Evolutionary conservation across 2,888 invertebrate species (phyloP).

Genomic region (Conchocele bisecta): DNA sequence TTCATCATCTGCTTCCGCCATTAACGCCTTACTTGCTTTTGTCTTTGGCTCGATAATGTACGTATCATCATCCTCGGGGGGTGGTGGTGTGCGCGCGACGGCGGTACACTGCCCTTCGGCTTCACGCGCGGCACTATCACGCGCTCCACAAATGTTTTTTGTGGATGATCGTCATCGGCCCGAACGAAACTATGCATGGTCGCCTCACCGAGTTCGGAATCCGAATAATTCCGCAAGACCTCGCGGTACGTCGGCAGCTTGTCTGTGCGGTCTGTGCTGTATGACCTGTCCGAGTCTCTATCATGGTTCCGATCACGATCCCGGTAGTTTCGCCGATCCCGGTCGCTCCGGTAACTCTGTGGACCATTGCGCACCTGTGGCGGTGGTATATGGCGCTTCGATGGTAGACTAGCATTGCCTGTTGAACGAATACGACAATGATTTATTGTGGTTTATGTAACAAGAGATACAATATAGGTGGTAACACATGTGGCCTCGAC

Average conservation of each 20-base stretch:
- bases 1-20: conserved; percentile 53
- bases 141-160: conserved; percentile 67
- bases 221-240: conserved; percentile 41
- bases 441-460: too few relatives aligned
- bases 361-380: too few relatives aligned
- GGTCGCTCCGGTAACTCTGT: conserved; percentile 17
- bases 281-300: conserved; percentile 30
- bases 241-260: conserved; percentile 53
- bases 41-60: conserved; percentile 62
- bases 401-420: too few relatives aligned
- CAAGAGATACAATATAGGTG: too few relatives aligned
- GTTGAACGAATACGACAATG: too few relatives aligned
- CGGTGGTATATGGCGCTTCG: too few relatives aligned
- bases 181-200: conserved; percentile 61
- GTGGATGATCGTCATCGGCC: conserved; percentile 70
- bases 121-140: conserved; percentile 63
- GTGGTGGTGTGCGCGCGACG: conserved; percentile 39
- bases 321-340: conserved; percentile 13
- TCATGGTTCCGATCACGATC: conserved; percentile 40
- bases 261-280: conserved; percentile 23
- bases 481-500: too few relatives aligned
- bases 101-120: conserved; percentile 6
- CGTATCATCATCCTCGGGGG: conserved; percentile 57
- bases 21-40: conserved; percentile 31
- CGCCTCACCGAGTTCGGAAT: conserved; percentile 33